phyloP scores from a whole-genome alignment of 2,888 invertebrate genomes.

The Drosophila rellima region DNA sequence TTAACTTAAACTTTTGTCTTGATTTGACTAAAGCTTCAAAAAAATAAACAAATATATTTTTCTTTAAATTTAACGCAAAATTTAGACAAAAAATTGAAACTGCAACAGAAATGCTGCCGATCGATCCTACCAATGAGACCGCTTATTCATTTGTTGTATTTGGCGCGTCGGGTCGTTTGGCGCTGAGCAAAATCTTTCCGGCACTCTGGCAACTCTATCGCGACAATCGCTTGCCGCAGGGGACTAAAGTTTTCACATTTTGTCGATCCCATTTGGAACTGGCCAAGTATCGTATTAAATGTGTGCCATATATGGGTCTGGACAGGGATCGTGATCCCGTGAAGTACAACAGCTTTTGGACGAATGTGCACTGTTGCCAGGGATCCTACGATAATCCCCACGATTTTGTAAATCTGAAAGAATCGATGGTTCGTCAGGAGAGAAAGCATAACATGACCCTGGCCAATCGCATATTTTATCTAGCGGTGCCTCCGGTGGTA shows the following conservation, averaged over 20 bases:
- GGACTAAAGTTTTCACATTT: slow-evolving; percentile 57
- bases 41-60: neutral
- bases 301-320: slow-evolving; percentile 60
- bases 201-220: slow-evolving; percentile 67
- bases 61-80: neutral
- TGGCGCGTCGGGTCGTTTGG: slow-evolving; percentile 61
- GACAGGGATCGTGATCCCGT: slow-evolving; percentile 45
- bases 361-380: slow-evolving; percentile 47
- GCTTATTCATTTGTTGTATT: slow-evolving; percentile 66
- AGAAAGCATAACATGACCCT: slow-evolving; percentile 36
- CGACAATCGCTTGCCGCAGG: slow-evolving; percentile 61
- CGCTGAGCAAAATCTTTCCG: slow-evolving; percentile 55
- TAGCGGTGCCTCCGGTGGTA: slow-evolving; percentile 57
- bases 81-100: neutral
- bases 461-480: slow-evolving; percentile 69
- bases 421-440: slow-evolving; percentile 57
- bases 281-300: slow-evolving; percentile 46
- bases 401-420: slow-evolving; percentile 41
- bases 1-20: too few species aligned
- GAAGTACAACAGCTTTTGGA: slow-evolving; percentile 68
- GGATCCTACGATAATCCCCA: slow-evolving; percentile 51
- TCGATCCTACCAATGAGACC: slow-evolving; percentile 57
- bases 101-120: slow-evolving; percentile 45
- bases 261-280: slow-evolving; percentile 51
- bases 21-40: neutral